Conservation (phyloP, 2,888 invertebrate species). For the Limnephilus lunatus region DNA sequence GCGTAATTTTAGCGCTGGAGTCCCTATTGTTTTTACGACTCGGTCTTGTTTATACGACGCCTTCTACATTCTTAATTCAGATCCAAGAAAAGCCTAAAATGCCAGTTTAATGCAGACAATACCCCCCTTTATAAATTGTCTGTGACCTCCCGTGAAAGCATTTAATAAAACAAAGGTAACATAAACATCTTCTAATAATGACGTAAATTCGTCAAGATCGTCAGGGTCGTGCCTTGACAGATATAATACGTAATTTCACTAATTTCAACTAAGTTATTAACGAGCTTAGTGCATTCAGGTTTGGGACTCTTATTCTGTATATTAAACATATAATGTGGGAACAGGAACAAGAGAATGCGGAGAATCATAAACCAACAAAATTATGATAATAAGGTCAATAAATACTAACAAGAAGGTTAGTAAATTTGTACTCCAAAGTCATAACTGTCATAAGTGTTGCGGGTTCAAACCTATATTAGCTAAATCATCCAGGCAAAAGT, state of each 20-base stretch:
- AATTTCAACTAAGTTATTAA: neutral
- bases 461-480: too few species aligned
- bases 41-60: neutral
- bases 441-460: too few species aligned
- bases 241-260: neutral
- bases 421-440: too few species aligned
- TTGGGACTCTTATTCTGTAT: too few species aligned
- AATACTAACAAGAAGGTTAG: too few species aligned
- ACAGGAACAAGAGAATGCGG: too few species aligned
- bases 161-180: conserved; percentile 14
- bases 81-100: conserved; percentile 25
- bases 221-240: neutral
- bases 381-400: too few species aligned
- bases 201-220: neutral
- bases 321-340: too few species aligned
- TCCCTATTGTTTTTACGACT: neutral
- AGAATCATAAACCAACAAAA: too few species aligned
- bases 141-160: neutral
- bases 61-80: conserved; percentile 30
- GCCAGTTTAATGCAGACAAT: neutral
- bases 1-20: conserved; percentile 10
- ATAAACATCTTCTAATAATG: neutral
- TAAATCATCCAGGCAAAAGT: too few species aligned
- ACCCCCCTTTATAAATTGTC: neutral
- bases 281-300: neutral